Conservation (phyloP, 1,140 invertebrate genomes). For the Dufourea novaeangliae region DNA sequence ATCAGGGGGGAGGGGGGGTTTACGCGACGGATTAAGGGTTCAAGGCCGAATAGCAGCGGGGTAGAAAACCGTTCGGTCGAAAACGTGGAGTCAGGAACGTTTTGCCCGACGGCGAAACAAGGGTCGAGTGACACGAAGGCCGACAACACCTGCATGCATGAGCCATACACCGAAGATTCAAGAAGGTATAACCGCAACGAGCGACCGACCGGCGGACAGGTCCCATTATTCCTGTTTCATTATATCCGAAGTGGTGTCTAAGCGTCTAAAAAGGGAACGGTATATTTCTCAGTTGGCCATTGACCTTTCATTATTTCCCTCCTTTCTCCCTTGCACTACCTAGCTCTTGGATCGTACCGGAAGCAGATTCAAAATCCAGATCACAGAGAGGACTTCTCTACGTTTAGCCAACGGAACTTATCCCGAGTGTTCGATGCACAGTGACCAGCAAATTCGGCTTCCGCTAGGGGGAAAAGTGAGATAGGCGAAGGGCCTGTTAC, state of each 20-base stretch:
- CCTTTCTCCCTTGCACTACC: too few species aligned
- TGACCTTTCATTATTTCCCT: background rate
- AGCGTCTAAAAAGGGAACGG: background rate
- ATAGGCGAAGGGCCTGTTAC: too few species aligned
- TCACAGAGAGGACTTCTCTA: too few species aligned
- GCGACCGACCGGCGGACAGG: conserved; percentile 53
- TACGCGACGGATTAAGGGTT: conserved; percentile 40
- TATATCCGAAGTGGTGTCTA: conserved; percentile 23
- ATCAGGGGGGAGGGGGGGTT: conserved; percentile 30
- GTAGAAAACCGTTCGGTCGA: background rate
- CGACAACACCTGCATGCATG: conserved; percentile 28
- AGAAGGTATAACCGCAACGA: conserved; percentile 43
- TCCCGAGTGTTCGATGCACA: too few species aligned
- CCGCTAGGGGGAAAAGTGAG: too few species aligned
- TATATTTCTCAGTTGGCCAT: background rate
- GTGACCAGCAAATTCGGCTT: too few species aligned
- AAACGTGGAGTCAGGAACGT: background rate
- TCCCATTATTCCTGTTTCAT: conserved; percentile 64
- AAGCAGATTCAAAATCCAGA: too few species aligned
- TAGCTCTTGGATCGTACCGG: too few species aligned
- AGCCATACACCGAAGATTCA: background rate
- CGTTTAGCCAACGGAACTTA: too few species aligned
- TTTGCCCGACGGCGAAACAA: conserved; percentile 31
- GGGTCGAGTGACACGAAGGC: conserved; percentile 32
- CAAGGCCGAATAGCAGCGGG: conserved; percentile 39